These are phyloP conservation scores for Valencia hispanica DNA, from an alignment of 2,797 vertebrate species.

Conservation along the genomic window DNA sequence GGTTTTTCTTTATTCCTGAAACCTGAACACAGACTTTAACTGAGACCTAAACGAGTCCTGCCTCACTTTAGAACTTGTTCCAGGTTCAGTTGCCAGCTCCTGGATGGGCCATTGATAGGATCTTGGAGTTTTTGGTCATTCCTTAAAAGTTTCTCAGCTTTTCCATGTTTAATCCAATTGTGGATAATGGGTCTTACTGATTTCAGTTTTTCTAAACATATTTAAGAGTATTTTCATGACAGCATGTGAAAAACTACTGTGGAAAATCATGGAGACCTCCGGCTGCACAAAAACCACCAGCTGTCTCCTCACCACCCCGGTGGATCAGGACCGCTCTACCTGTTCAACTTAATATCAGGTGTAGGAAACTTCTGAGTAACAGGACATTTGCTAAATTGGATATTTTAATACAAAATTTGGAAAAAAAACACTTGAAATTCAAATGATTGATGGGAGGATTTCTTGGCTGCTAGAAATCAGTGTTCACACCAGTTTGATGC, in stretches of 20 bases:
- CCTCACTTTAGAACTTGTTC: too few species aligned
- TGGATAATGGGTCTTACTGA: too few species aligned
- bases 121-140: too few species aligned
- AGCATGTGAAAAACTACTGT: too few species aligned
- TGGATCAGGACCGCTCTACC: constrained; percentile 24
- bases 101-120: too few species aligned
- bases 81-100: too few species aligned
- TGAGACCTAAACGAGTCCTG: too few species aligned
- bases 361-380: constrained; percentile 28
- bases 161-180: too few species aligned
- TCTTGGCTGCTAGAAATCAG: neutral
- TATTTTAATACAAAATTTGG: neutral
- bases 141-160: too few species aligned
- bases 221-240: too few species aligned
- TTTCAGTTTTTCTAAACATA: too few species aligned
- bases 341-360: constrained; percentile 37
- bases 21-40: neutral
- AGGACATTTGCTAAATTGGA: neutral
- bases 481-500: neutral
- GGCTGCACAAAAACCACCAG: constrained; percentile 42
- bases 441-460: neutral
- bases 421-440: constrained; percentile 4
- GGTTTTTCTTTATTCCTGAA: neutral
- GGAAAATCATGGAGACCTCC: constrained; percentile 15
- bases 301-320: constrained; percentile 54